phyloP scores from a whole-genome alignment of 35 echinoderm and acorn worm genomes.

The Nesometra sesokonis region DNA sequence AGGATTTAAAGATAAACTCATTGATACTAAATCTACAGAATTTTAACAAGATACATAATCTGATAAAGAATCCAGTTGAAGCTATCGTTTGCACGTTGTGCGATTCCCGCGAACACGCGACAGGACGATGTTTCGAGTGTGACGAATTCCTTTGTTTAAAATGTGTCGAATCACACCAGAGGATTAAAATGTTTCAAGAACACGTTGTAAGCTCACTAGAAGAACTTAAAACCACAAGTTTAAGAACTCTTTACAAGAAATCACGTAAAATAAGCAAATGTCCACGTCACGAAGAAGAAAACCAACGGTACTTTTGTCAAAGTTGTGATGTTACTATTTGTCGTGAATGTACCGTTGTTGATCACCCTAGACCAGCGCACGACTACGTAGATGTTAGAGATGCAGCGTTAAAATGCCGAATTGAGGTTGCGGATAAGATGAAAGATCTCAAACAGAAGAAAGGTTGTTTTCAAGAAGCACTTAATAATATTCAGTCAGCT shows the following conservation, averaged over 20 bases:
- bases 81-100: neutral
- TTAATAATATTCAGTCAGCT: neutral
- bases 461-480: neutral
- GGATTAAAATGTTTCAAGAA: neutral
- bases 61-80: neutral
- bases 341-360: conserved; percentile 36
- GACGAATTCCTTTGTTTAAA: neutral
- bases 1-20: neutral
- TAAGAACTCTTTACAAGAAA: neutral
- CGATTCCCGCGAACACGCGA: neutral
- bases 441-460: neutral
- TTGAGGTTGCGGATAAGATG: neutral
- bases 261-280: neutral
- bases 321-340: conserved; percentile 36
- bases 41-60: neutral
- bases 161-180: conserved; percentile 5
- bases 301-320: conserved; percentile 12
- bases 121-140: neutral
- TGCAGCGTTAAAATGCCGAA: neutral
- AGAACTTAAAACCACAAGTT: neutral
- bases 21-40: neutral
- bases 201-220: neutral
- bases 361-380: conserved; percentile 27
- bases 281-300: conserved; percentile 16
- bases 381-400: neutral